These are phyloP conservation scores for Troides oblongomaculatus DNA, from an alignment of 2,888 invertebrate species.

Conservation along the genomic window DNA sequence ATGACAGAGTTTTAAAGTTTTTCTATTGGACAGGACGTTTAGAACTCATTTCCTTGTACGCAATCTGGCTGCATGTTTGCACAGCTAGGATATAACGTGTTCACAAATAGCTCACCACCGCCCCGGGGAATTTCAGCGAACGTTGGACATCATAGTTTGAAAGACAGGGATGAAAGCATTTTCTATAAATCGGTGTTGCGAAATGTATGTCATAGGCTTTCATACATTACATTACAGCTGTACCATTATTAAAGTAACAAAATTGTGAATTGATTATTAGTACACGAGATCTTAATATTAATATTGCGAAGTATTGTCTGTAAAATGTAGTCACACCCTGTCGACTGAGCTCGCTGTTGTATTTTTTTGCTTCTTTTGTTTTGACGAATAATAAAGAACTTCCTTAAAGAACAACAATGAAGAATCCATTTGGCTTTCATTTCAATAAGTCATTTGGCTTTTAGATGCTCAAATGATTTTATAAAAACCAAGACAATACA, in stretches of 20 bases:
- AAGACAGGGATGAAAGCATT: conserved; percentile 1
- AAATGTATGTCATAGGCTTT: background rate
- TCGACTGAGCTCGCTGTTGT: background rate
- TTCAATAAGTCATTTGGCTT: conserved; percentile 59
- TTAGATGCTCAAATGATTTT: conserved; percentile 70
- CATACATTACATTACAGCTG: too few species aligned
- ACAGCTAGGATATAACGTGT: conserved; percentile 25
- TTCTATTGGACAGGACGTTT: background rate
- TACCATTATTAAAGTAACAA: too few species aligned
- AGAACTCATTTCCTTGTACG: conserved; percentile 27
- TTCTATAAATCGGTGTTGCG: background rate
- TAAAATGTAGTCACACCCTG: background rate
- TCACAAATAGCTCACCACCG: conserved; percentile 43
- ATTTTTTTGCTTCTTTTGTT: conserved; percentile 10
- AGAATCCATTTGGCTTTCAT: conserved; percentile 61
- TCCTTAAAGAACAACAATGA: conserved; percentile 40
- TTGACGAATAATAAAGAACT: conserved; percentile 16
- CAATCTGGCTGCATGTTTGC: conserved; percentile 31
- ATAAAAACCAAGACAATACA: conserved; percentile 42
- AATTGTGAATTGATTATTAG: too few species aligned
- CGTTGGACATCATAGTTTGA: conserved; percentile 27
- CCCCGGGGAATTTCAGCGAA: conserved; percentile 48
- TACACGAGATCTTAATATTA: background rate
- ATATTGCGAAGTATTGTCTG: too few species aligned
- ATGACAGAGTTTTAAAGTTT: background rate